A percentile compares a stretch with the other conserved stretches of the same genome.
Conservation (phyloP, 2,797 vertebrate genomes). For the Sebastes melanostomus region DNA sequence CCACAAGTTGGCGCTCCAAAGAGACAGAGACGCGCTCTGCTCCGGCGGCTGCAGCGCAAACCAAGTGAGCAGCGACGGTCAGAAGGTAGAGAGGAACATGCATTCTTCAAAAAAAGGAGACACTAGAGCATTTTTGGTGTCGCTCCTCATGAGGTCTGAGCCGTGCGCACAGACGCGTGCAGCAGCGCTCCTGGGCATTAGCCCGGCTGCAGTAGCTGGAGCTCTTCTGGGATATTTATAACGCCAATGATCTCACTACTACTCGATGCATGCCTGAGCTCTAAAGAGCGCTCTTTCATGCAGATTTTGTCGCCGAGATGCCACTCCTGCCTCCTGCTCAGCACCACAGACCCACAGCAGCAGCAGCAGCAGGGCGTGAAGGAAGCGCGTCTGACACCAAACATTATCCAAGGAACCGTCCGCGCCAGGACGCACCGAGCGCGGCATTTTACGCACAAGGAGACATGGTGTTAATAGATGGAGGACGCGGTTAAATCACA, state of each 20-base stretch:
- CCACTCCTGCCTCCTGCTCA: conserved; percentile 71
- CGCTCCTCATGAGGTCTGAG: conserved; percentile 48
- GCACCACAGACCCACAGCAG: conserved; percentile 38
- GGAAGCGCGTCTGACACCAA: conserved; percentile 39
- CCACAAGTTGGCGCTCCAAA: conserved; percentile 62
- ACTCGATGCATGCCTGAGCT: conserved; percentile 81
- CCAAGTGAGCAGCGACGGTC: conserved; percentile 81
- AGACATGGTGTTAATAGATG: conserved; percentile 19
- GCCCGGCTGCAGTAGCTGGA: conserved; percentile 74
- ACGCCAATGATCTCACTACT: conserved; percentile 89
- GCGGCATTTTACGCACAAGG: conserved; percentile 76
- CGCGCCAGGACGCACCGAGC: conserved; percentile 65
- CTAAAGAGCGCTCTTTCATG: conserved; percentile 73
- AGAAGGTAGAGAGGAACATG: conserved; percentile 83
- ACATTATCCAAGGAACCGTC: conserved; percentile 36
- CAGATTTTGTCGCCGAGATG: conserved; percentile 64
- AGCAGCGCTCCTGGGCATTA: conserved; percentile 80
- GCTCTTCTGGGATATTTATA: conserved; percentile 91
- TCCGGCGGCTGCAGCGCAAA: conserved; percentile 77
- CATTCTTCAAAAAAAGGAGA: conserved; percentile 85
- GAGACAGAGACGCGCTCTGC: conserved; percentile 62
- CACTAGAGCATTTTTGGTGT: conserved; percentile 63
- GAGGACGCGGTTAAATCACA: conserved; percentile 30
- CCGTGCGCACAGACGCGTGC: conserved; percentile 62
- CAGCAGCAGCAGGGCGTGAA: conserved; percentile 61